phyloP scores from a whole-genome alignment of 2,797 vertebrate species.

The Aselliscus stoliczkanus region DNA sequence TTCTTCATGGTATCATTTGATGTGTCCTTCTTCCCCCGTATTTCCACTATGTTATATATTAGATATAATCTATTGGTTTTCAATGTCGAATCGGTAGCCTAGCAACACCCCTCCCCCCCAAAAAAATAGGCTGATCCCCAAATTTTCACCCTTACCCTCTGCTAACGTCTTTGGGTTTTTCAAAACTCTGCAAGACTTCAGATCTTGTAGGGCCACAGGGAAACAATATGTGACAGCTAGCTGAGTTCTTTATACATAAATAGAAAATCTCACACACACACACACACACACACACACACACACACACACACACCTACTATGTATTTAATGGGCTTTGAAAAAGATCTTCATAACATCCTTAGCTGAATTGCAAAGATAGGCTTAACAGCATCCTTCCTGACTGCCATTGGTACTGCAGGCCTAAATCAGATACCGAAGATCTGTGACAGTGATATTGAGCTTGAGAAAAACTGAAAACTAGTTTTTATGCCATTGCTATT shows the following conservation, averaged over 20 bases:
- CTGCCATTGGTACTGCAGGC: background rate
- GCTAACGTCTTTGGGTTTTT: background rate
- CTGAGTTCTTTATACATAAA: background rate
- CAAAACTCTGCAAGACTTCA: background rate
- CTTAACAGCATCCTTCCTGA: background rate
- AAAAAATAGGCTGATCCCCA: background rate
- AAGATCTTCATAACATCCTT: background rate
- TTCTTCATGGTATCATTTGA: no score
- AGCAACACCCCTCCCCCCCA: no score
- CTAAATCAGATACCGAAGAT: background rate
- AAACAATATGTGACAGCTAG: background rate
- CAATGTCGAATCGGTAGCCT: no score
- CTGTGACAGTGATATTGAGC: background rate
- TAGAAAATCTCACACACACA: background rate
- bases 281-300: background rate
- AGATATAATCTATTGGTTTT: no score
- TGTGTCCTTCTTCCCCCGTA: no score
- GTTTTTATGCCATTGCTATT: background rate
- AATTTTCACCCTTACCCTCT: constrained; percentile 8
- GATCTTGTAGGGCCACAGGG: background rate
- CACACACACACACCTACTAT: background rate
- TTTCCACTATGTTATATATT: no score
- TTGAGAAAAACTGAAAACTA: background rate
- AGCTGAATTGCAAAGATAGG: background rate
- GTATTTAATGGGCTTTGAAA: background rate